Percentiles rank a stretch among this genome's conserved stretches.
Evolutionary conservation across 1,140 invertebrate species (phyloP).

Genomic region (Brachionus angularis): DNA sequence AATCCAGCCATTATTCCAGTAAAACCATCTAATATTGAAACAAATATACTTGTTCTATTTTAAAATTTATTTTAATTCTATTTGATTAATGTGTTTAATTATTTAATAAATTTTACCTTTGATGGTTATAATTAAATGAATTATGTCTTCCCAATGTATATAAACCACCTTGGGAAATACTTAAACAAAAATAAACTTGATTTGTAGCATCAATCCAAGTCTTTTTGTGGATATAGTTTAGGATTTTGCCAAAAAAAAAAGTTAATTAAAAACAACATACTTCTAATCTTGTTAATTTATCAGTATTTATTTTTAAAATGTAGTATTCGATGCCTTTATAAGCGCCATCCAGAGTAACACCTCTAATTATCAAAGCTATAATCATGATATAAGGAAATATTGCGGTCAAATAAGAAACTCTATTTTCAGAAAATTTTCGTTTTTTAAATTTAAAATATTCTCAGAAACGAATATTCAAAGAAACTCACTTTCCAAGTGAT

Average conservation of each 20-base stretch:
- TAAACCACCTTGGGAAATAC: conserved; percentile 37
- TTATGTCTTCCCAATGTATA: conserved; percentile 32
- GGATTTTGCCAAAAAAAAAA: not conserved
- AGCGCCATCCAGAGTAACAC: conserved; percentile 73
- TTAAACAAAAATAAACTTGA: conserved; percentile 47
- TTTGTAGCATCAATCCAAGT: conserved; percentile 45
- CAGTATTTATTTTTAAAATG: conserved; percentile 14
- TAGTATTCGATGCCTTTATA: conserved; percentile 70
- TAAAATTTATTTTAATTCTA: conserved; percentile 73
- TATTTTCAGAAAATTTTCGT: not conserved
- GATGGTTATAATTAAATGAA: conserved; percentile 43
- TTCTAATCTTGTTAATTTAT: conserved; percentile 4
- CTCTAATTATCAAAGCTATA: conserved; percentile 72
- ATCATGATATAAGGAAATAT: conserved; percentile 79
- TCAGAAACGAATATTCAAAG: too few relatives aligned
- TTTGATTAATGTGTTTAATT: conserved; percentile 72
- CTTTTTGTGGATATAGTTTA: conserved; percentile 48
- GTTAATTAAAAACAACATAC: not conserved
- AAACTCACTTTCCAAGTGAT: conserved; percentile 47
- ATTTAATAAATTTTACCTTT: conserved; percentile 1
- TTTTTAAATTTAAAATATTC: too few relatives aligned
- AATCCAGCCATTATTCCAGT: conserved; percentile 52
- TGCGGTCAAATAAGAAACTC: conserved; percentile 69
- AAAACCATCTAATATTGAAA: conserved; percentile 59
- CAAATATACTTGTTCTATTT: conserved; percentile 22